Percentiles rank a stretch among this genome's conserved stretches.
phyloP scores from a whole-genome alignment of 2,113 vertebrate genomes.

The Archilochus colubris region DNA sequence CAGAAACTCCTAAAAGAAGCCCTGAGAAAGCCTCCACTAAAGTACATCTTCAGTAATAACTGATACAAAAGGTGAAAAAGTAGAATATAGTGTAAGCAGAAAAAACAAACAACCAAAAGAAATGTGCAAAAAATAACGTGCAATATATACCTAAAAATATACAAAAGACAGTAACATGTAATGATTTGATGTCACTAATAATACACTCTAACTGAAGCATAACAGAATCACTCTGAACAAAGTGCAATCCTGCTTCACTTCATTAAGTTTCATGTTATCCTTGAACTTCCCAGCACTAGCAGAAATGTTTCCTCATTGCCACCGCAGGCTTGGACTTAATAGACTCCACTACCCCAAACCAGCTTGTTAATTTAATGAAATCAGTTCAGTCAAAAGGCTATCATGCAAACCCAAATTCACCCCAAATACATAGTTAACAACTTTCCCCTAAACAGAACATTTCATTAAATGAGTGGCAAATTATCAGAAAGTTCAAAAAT shows the following conservation, averaged over 20 bases:
- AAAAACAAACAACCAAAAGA: background rate
- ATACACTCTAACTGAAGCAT: background rate
- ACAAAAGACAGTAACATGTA: background rate
- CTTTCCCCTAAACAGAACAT: background rate
- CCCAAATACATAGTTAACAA: background rate
- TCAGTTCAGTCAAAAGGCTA: background rate
- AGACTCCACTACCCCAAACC: background rate
- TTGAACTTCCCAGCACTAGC: background rate
- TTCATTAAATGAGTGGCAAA: background rate
- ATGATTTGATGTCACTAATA: background rate
- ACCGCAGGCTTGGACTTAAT: background rate
- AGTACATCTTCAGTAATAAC: background rate
- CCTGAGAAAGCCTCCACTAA: background rate
- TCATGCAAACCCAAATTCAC: background rate
- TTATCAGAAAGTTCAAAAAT: background rate
- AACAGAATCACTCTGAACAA: background rate
- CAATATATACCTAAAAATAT: background rate
- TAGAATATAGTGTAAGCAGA: background rate
- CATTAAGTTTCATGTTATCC: constrained; percentile 25
- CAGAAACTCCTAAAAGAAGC: background rate
- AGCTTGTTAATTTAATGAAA: background rate
- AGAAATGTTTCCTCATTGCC: background rate
- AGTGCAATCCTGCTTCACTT: background rate
- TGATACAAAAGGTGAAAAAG: background rate
- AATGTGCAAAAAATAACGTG: background rate